Evolutionary conservation across 2,113 vertebrate species (phyloP), one percentile per base, ranked within the genome.

Genomic region (Turnix velox): DNA sequence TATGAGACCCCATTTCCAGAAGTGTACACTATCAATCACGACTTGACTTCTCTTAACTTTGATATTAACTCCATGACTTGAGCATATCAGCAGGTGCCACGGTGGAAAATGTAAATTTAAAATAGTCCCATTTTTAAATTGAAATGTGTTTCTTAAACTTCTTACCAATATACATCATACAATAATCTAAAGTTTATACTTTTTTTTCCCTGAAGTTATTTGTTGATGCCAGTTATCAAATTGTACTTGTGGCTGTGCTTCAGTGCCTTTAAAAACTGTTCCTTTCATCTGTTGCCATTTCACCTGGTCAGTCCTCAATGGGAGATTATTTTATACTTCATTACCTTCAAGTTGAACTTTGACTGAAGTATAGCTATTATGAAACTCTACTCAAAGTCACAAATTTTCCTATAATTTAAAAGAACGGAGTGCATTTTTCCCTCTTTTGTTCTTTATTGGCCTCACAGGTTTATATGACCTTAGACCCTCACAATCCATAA

Each of bases 261-360:
- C 94, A 94, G 84, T 68, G 66, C 49, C 88, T 96, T 96, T 95
- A 82, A 95, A 97, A 97, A 91, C 83, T 91, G 58, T 65, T 90
- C 25, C 77, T 85, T 95, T 95, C 87, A 55, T 93, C 88, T 93
- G 82, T 96, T 97, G 83, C 72, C 61, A 96, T 97, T 97, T 97
- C 73, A 96, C 71, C 73, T 52, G 90, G 89, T 77, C 87, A 95
- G 67, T 83, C 80, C 68, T 97, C 62, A 8, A 74, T 85, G 57
- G 73, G 78, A 98, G 75, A 96, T 96, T 96, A 93, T 96, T 97
- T 97, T 94, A 97, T 92, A 81, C 96, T 97, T 93, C 95, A 97
- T 97, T 98, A 96, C 83, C 71, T 97, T 96, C 66, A 92, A 93
- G 95, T 28, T 96, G 95, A 97, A 96, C 92, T 96, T 96, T 89